A percentile compares a stretch with the other conserved stretches of the same genome.
Evolutionary conservation across 2,888 invertebrate species (phyloP).

Genomic region (Drosophila meridionalis): DNA sequence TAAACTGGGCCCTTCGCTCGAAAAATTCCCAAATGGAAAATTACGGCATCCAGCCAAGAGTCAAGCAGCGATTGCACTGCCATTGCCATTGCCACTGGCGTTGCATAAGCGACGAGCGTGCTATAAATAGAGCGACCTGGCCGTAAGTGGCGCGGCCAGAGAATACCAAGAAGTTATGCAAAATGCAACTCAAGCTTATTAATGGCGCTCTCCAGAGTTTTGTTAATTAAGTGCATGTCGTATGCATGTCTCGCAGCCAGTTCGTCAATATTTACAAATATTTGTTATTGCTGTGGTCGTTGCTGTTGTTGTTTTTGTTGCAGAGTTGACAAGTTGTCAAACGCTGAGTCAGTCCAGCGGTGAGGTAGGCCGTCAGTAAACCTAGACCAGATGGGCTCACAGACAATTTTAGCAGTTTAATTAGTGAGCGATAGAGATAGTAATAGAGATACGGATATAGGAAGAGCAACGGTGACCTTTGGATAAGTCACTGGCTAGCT

Average conservation of each 20-base stretch:
- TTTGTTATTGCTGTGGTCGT: conserved; percentile 12
- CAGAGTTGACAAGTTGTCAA: conserved; percentile 45
- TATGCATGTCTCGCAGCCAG: conserved; percentile 26
- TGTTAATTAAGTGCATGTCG: conserved; percentile 48
- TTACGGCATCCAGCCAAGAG: conserved; percentile 38
- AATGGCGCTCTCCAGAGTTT: conserved; percentile 18
- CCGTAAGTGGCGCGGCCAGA: conserved; percentile 41
- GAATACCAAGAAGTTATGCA: conserved; percentile 56
- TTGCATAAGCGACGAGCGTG: conserved; percentile 57
- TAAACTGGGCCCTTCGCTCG: conserved; percentile 36
- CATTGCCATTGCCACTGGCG: conserved; percentile 16
- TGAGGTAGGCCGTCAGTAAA: conserved; percentile 12
- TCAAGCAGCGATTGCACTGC: conserved; percentile 23
- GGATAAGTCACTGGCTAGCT: conserved; percentile 15
- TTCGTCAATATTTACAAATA: conserved; percentile 51
- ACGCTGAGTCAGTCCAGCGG: conserved; percentile 39
- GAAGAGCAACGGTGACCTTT: conserved; percentile 15
- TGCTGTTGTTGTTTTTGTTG: conserved; percentile 3
- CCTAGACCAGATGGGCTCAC: conserved; percentile 29
- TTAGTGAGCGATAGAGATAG: conserved; percentile 30
- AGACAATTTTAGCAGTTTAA: conserved; percentile 53
- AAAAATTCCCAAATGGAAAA: conserved; percentile 43
- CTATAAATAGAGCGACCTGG: conserved; percentile 41
- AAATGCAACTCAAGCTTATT: conserved; percentile 39
- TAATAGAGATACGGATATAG: background rate